Base-by-base conservation (phyloP, 2,888 invertebrate species). In the Agrotis clavis region DNA sequence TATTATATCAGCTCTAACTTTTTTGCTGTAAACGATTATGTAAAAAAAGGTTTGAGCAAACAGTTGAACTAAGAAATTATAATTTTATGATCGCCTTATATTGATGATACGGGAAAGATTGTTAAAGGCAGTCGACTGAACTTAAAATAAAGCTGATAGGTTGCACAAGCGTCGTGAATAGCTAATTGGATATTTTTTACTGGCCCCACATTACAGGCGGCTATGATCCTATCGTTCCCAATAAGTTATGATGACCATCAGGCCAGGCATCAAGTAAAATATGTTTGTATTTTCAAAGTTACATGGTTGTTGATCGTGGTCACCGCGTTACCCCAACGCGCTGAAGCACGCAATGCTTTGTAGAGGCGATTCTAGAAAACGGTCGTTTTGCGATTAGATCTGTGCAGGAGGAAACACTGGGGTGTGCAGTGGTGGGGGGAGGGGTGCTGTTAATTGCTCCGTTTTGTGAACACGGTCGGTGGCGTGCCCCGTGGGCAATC, bases 321-420 rank as follows among this genome's bases (percentile, higher is more conserved):
- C 87, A 87, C 79, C 83, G 81, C 82, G 83, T 84, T 83, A 81
- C 84, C 82, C 85, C 83, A 76, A 80, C 82, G 86, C 86, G 88
- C 87, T 90, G 86, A 65, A 91, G 90, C 96, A 95, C 95, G 96
- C 96, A 93, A 95, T 94, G 91, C 92, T 94, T 93, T 94, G 94
- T 94, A 91, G 91, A 93, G 94, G 95, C 95, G 95, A 96, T 96
- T 96, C 95, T 94, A 95, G 96, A 96, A 96, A 96, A 96, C 96
- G 96, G 94, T 93, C 96, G 95, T 96, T 96, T 96, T 96, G 92
- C 95, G 96, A 96, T 96, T 94, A 95, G 93, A 96, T 96, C 96
- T 90, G 92, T 89, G 83, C 89, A 87, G 91, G 88, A 89, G 89
- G 89, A 83, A 87, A 84, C 88, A 75, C 82, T 88, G 90, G 90